These are phyloP conservation scores for Drosophila nikananu DNA, from an alignment of 1,140 invertebrate genomes.

Conservation along the genomic window DNA sequence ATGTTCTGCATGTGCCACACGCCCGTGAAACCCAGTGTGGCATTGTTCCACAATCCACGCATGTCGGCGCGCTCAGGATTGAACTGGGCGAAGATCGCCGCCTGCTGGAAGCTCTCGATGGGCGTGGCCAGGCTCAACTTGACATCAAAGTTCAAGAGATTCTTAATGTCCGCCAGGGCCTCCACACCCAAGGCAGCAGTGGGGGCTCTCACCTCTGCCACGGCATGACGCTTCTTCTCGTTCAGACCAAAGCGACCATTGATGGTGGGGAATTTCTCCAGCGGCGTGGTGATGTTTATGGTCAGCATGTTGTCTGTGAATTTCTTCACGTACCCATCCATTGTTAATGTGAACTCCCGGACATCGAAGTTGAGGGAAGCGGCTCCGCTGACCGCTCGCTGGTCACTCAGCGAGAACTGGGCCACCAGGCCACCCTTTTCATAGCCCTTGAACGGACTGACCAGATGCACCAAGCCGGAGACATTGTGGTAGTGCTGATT, in stretches of 20 bases:
- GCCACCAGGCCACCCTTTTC: slow-evolving; percentile 88
- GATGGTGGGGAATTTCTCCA: slow-evolving; percentile 88
- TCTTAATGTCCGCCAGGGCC: slow-evolving; percentile 87
- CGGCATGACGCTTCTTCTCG: slow-evolving; percentile 89
- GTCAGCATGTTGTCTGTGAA: slow-evolving; percentile 89
- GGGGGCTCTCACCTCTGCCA: slow-evolving; percentile 89
- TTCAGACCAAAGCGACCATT: slow-evolving; percentile 90
- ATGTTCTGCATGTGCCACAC: slow-evolving; percentile 90
- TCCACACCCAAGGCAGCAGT: slow-evolving; percentile 89
- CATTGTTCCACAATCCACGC: slow-evolving; percentile 90
- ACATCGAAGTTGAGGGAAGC: slow-evolving; percentile 90
- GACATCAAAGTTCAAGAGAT: slow-evolving; percentile 89
- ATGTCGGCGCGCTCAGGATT: slow-evolving; percentile 87
- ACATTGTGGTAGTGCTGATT: slow-evolving; percentile 86
- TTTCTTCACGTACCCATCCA: slow-evolving; percentile 88
- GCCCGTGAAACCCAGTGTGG: slow-evolving; percentile 90
- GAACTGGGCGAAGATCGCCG: slow-evolving; percentile 85
- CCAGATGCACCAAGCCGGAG: slow-evolving; percentile 86
- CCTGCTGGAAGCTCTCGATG: slow-evolving; percentile 88
- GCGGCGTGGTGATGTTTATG: slow-evolving; percentile 90
- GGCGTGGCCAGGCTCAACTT: slow-evolving; percentile 90
- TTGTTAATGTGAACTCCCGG: slow-evolving; percentile 88
- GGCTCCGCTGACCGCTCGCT: slow-evolving; percentile 88
- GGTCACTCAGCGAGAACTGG: slow-evolving; percentile 87
- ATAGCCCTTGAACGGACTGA: slow-evolving; percentile 88